These are phyloP conservation scores for Dicyrtoma fusca DNA, from an alignment of 2,888 invertebrate species.

Conservation along the genomic window DNA sequence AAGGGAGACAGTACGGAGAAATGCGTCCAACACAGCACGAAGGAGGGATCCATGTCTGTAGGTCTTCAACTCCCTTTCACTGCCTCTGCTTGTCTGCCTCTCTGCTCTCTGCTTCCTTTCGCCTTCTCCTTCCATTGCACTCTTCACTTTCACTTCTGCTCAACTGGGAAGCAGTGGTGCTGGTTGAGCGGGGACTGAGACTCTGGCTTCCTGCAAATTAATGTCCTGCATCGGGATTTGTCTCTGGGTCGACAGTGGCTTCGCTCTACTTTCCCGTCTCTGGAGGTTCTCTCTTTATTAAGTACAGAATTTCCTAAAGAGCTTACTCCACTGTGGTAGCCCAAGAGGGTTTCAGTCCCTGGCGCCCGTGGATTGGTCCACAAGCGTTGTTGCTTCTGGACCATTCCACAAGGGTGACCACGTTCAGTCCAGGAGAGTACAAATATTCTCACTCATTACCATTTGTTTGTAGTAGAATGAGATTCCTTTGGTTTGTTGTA, in stretches of 20 bases:
- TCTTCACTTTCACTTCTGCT: slow-evolving; percentile 1
- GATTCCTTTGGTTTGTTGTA: too few relatives aligned
- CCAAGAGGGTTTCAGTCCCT: too few relatives aligned
- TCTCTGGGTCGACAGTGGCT: slow-evolving; percentile 13
- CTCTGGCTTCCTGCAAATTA: slow-evolving; percentile 13
- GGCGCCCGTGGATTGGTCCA: too few relatives aligned
- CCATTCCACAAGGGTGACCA: too few relatives aligned
- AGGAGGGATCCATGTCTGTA: too few relatives aligned
- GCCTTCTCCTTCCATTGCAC: neutral
- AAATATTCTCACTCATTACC: neutral
- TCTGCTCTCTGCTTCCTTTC: neutral
- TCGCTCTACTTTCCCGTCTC: neutral
- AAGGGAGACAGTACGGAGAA: neutral
- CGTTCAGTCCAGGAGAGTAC: too few relatives aligned
- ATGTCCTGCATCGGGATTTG: slow-evolving; percentile 17
- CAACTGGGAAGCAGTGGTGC: too few relatives aligned
- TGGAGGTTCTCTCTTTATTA: slow-evolving; percentile 9
- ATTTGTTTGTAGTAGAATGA: too few relatives aligned
- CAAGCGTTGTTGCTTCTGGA: too few relatives aligned
- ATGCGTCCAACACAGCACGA: neutral
- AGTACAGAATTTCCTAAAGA: slow-evolving; percentile 10
- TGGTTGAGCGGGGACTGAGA: too few relatives aligned
- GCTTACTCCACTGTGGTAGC: too few relatives aligned
- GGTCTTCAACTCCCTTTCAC: too few relatives aligned
- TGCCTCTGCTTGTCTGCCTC: neutral